phyloP scores from a whole-genome alignment of 2,113 vertebrate genomes.

The Gadus chalcogrammus region DNA sequence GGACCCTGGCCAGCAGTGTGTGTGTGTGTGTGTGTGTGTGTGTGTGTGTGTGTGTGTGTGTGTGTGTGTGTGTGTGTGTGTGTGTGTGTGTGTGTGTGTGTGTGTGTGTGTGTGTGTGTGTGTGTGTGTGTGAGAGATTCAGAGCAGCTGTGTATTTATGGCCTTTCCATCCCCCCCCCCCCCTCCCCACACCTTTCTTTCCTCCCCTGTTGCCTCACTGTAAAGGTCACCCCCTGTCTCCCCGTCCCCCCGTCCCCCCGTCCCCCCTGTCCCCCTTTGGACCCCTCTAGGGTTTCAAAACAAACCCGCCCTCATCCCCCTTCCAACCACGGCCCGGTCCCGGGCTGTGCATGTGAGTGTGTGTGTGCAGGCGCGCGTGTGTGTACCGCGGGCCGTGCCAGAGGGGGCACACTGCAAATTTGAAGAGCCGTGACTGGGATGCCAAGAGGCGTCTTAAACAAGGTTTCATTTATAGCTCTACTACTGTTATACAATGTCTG shows the following conservation, averaged over 20 bases:
- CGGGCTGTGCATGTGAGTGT: no score
- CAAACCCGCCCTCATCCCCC: constrained; percentile 44
- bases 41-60: constrained; percentile 6
- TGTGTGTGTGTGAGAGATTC: constrained; percentile 8
- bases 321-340: constrained; percentile 8
- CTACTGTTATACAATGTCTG: no score
- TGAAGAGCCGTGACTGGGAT: no score
- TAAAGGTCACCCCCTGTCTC: constrained; percentile 59
- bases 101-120: constrained; percentile 1
- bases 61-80: constrained; percentile 11
- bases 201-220: constrained; percentile 13
- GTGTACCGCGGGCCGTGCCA: no score
- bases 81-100: neutral
- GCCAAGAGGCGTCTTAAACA: no score
- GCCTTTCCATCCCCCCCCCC: constrained; percentile 43
- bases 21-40: constrained; percentile 11
- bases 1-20: neutral
- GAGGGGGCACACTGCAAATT: no score
- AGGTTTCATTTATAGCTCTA: no score
- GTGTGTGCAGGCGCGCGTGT: no score
- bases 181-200: neutral
- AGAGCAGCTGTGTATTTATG: constrained; percentile 57
- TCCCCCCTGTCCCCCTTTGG: constrained; percentile 24
- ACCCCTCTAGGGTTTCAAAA: constrained; percentile 67
- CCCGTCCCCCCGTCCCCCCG: constrained; percentile 16